Conservation (phyloP, 1,140 invertebrate species). For the Cydia splendana region DNA sequence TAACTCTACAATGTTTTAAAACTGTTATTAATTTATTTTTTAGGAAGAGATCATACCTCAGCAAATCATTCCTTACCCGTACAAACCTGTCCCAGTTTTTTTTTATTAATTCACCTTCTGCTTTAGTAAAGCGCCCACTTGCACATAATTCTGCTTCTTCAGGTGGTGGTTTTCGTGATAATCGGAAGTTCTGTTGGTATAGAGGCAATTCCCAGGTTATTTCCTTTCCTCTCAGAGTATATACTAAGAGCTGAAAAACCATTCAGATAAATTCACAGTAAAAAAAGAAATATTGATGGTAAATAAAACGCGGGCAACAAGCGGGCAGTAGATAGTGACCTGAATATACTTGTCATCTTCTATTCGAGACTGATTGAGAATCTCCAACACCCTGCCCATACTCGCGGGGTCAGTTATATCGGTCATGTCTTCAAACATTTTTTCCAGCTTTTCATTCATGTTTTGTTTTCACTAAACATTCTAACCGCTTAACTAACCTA, state of each 20-base stretch:
- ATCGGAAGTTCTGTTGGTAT: not conserved
- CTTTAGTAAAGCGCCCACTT: not conserved
- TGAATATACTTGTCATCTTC: constrained; percentile 3
- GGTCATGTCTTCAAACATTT: not conserved
- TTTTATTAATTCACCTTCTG: not conserved
- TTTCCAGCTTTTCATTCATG: not conserved
- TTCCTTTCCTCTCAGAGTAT: not conserved
- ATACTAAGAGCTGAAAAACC: constrained; percentile 14
- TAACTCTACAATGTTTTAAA: constrained; percentile 26
- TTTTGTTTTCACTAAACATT: not conserved
- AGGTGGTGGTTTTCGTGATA: not conserved
- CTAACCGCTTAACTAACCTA: not conserved
- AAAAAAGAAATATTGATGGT: not conserved
- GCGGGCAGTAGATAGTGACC: not conserved
- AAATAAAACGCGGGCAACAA: not conserved
- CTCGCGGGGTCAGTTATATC: constrained; percentile 1
- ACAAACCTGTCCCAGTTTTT: constrained; percentile 20
- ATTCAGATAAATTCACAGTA: not conserved
- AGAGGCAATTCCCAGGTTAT: not conserved
- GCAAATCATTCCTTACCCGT: not conserved
- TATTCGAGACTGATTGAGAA: not conserved
- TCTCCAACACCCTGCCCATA: not conserved
- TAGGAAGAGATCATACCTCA: not conserved
- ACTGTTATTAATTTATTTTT: not conserved
- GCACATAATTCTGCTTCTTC: not conserved